phyloP scores from a whole-genome alignment of 2,797 vertebrate genomes.

The Sparus aurata region DNA sequence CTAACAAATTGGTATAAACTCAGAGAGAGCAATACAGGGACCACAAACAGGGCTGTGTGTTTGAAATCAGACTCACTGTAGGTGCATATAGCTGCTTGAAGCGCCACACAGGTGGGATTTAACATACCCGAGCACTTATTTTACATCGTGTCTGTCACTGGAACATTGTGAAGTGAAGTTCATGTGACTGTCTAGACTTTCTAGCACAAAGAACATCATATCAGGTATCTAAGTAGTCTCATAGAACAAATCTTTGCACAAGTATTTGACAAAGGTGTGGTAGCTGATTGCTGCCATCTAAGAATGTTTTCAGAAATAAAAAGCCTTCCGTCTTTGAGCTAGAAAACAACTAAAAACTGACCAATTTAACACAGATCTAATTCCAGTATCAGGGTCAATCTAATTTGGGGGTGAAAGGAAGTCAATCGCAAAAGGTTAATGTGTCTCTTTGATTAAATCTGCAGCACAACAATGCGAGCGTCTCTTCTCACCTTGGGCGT shows the following conservation, averaged over 20 bases:
- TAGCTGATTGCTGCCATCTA: background rate
- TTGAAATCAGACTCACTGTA: background rate
- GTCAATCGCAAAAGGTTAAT: background rate
- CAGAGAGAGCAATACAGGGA: background rate
- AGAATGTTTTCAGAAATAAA: slow-evolving; percentile 5
- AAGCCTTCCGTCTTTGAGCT: background rate
- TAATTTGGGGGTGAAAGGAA: background rate
- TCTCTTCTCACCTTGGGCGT: slow-evolving; percentile 86
- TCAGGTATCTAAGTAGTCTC: background rate
- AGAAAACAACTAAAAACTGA: background rate
- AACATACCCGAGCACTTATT: background rate
- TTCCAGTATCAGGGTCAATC: background rate
- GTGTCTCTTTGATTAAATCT: background rate
- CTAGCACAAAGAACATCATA: slow-evolving; percentile 8
- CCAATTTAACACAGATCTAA: background rate
- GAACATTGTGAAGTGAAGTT: background rate
- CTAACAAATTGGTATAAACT: background rate
- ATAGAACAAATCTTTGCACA: slow-evolving; percentile 37
- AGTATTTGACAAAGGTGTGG: slow-evolving; percentile 49
- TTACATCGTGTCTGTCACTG: background rate
- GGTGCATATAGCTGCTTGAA: background rate
- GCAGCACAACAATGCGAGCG: background rate
- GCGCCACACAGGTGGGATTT: background rate
- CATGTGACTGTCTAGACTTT: slow-evolving; percentile 24
- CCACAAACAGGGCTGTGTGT: background rate